phyloP scores from a whole-genome alignment of 2,797 vertebrate genomes.

The Hyperoplus lanceolatus region DNA sequence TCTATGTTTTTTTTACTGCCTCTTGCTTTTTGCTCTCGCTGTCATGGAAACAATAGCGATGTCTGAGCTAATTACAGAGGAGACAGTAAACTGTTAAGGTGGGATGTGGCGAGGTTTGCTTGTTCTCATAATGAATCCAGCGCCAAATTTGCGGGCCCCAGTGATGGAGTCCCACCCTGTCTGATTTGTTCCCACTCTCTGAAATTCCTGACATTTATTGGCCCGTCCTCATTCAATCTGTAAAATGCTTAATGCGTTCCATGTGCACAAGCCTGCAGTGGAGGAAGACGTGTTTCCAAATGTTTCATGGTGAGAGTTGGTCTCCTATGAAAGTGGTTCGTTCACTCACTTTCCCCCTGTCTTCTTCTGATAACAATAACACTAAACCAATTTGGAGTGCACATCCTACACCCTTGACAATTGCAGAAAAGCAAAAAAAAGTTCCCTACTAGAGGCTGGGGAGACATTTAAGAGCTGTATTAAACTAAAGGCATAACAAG shows the following conservation, averaged over 20 bases:
- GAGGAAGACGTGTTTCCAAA: constrained; percentile 78
- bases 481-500: constrained; percentile 21
- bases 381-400: constrained; percentile 25
- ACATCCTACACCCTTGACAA: constrained; percentile 37
- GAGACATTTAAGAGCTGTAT: constrained; percentile 11
- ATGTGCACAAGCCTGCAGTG: constrained; percentile 76
- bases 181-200: constrained; percentile 66
- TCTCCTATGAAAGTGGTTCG: constrained; percentile 62
- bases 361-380: constrained; percentile 53
- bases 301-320: constrained; percentile 74
- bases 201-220: constrained; percentile 82
- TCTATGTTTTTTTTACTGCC: constrained; percentile 53
- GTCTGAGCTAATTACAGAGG: constrained; percentile 77
- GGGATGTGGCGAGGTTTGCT: constrained; percentile 65
- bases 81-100: constrained; percentile 74
- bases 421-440: constrained; percentile 34
- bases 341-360: constrained; percentile 55
- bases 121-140: constrained; percentile 68
- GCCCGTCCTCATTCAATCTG: constrained; percentile 74
- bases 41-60: constrained; percentile 77
- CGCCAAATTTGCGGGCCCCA: constrained; percentile 42
- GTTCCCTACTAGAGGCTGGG: constrained; percentile 8
- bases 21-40: constrained; percentile 49
- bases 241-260: constrained; percentile 81
- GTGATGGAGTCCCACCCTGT: constrained; percentile 59